Percentiles rank a stretch among this genome's conserved stretches.
Evolutionary conservation across 2,888 invertebrate genomes (phyloP).

Genomic region (Spilosoma lubricipeda): DNA sequence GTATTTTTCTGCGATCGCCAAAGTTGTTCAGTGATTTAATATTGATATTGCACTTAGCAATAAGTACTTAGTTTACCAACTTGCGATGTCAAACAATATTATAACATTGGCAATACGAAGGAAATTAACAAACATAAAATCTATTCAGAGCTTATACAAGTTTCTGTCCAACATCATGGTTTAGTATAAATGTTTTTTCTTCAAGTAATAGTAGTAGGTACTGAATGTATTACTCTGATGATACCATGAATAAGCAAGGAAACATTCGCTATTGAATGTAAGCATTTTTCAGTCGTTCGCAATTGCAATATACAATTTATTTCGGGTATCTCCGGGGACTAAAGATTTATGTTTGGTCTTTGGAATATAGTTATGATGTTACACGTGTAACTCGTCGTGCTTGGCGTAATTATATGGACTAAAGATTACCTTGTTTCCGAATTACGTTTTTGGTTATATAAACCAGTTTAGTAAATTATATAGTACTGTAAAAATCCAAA

Average conservation of each 20-base stretch:
- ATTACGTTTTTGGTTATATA: too few relatives aligned
- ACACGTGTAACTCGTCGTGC: neutral
- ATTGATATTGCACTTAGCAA: neutral
- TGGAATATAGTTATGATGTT: neutral
- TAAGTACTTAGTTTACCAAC: neutral
- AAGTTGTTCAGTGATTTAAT: neutral
- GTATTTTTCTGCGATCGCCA: neutral
- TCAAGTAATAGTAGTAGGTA: neutral
- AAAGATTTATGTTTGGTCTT: conserved; percentile 30
- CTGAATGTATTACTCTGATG: neutral
- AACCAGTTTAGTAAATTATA: too few relatives aligned
- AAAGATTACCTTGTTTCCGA: too few relatives aligned
- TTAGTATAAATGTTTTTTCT: neutral
- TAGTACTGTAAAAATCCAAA: too few relatives aligned
- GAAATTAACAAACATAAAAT: neutral
- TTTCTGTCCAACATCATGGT: neutral
- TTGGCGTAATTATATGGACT: neutral
- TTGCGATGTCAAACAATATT: neutral
- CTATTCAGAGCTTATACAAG: neutral
- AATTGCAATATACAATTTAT: conserved; percentile 58
- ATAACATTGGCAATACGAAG: neutral
- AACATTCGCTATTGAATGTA: conserved; percentile 69
- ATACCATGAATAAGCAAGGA: conserved; percentile 43
- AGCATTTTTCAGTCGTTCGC: conserved; percentile 69
- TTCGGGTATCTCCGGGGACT: conserved; percentile 51